Percentiles rank a stretch among this genome's conserved stretches.
Evolutionary conservation across 2,888 invertebrate genomes (phyloP).

Genomic region (Tethea ocularis): DNA sequence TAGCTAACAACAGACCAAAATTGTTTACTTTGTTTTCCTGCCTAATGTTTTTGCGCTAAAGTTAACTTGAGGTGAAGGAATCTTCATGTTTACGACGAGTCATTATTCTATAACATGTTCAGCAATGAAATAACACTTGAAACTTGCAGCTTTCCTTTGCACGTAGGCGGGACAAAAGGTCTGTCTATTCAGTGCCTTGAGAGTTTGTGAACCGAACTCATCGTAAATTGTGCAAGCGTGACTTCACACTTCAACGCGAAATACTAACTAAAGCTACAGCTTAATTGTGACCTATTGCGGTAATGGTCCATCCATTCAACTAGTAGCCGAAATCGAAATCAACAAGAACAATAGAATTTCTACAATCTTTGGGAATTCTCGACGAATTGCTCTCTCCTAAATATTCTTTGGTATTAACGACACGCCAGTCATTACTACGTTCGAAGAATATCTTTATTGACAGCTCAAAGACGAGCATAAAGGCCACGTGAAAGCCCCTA

Average conservation of each 20-base stretch:
- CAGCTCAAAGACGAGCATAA: constrained; percentile 62
- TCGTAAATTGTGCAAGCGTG: constrained; percentile 34
- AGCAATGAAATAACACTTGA: background rate
- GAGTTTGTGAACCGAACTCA: constrained; percentile 32
- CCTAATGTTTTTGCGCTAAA: too few species aligned
- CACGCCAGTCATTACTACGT: constrained; percentile 57
- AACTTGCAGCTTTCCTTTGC: constrained; percentile 2
- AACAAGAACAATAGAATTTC: constrained; percentile 28
- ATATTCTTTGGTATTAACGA: constrained; percentile 55
- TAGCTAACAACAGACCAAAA: too few species aligned
- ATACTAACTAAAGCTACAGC: background rate
- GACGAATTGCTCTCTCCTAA: constrained; percentile 19
- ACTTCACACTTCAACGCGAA: constrained; percentile 25
- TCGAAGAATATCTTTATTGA: constrained; percentile 69
- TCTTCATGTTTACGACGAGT: background rate
- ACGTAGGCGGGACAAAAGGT: background rate
- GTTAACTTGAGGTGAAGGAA: too few species aligned
- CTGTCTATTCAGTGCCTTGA: constrained; percentile 13
- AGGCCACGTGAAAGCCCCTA: constrained; percentile 68
- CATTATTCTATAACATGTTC: background rate
- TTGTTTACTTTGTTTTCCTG: background rate
- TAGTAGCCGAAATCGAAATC: constrained; percentile 6
- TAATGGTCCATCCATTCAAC: constrained; percentile 15
- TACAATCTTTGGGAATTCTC: constrained; percentile 20
- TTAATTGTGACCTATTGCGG: constrained; percentile 15